Conservation (phyloP, 2,888 invertebrate genomes). For the Dynastes hyllus region DNA sequence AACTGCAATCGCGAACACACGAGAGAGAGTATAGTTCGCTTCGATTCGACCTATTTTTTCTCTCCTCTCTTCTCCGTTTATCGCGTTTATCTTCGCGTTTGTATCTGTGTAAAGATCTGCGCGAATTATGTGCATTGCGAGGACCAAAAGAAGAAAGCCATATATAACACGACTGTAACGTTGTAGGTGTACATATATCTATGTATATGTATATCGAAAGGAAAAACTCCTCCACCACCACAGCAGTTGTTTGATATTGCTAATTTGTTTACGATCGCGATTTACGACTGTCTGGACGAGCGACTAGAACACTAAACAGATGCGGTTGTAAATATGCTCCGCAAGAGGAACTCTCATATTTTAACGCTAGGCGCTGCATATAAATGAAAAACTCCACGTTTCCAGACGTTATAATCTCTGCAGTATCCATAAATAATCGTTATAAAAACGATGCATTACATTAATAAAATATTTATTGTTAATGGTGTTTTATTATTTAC, state of each 20-base stretch:
- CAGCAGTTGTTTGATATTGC: conserved; percentile 31
- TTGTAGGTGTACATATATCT: neutral
- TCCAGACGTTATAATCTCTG: conserved; percentile 1
- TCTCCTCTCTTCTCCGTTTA: neutral
- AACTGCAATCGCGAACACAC: conserved; percentile 36
- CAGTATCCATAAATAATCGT: neutral
- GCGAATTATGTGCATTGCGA: conserved; percentile 6
- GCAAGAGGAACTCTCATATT: conserved; percentile 24
- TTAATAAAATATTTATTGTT: conserved; percentile 20
- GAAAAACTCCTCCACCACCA: conserved; percentile 7
- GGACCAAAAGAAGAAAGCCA: neutral
- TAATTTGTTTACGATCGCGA: conserved; percentile 43
- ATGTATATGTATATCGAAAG: neutral
- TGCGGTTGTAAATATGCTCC: conserved; percentile 3
- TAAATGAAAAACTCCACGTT: neutral
- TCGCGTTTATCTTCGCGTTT: conserved; percentile 9
- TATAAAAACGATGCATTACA: neutral
- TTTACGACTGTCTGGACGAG: conserved; percentile 36
- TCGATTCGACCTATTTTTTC: conserved; percentile 47
- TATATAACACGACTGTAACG: neutral
- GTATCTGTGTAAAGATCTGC: conserved; percentile 3
- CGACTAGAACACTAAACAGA: conserved; percentile 25
- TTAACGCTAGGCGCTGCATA: neutral
- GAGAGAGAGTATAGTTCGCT: conserved; percentile 16
- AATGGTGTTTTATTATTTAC: neutral